Evolutionary conservation across 2,888 invertebrate genomes (phyloP), one percentile per base, ranked within the genome.

Genomic region (Orthosia gracilis): DNA sequence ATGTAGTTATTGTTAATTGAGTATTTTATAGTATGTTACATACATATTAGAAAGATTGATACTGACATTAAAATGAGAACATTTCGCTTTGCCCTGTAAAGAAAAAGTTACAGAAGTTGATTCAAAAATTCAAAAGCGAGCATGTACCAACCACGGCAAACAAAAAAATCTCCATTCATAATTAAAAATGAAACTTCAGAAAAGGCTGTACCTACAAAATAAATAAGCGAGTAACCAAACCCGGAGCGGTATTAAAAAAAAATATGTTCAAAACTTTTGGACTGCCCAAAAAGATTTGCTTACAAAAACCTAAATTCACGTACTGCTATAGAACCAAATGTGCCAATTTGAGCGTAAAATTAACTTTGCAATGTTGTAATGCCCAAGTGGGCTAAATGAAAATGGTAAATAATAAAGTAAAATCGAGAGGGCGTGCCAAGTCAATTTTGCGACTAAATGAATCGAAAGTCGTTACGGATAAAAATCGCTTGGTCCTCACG

Each of bases 401-500:
- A 91, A 90, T 89, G 88, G 90, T 90, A 91, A 91, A 91, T 91
- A 91, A 89, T 87, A 87, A 90, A 89, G 87, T 89, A 88, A 90
- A 89, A 89, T 87, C 85, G 86, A 85, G 84, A 86, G 87, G 88
- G 82, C 86, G 85, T 83, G 89, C 88, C 87, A 86, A 91, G 88
- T 90, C 90, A 90, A 90, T 90, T 91, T 90, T 85, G 88, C 79
- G 82, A 88, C 83, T 89, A 90, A 90, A 90, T 90, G 91, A 89
- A 88, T 89, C 87, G 91, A 90, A 87, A 88, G 84, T 89, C 90
- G 87, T 90, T 90, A 89, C 64, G 83, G 85, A 82, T 88, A 84
- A 87, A 88, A 87, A 84, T 84, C 80, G 77, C 67, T 87, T 73
- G 78, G 76, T 69, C 74, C 76, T 79, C 82, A 71, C 73, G 77